phyloP scores from a whole-genome alignment of 2,797 vertebrate genomes.

The Sphaeramia orbicularis region DNA sequence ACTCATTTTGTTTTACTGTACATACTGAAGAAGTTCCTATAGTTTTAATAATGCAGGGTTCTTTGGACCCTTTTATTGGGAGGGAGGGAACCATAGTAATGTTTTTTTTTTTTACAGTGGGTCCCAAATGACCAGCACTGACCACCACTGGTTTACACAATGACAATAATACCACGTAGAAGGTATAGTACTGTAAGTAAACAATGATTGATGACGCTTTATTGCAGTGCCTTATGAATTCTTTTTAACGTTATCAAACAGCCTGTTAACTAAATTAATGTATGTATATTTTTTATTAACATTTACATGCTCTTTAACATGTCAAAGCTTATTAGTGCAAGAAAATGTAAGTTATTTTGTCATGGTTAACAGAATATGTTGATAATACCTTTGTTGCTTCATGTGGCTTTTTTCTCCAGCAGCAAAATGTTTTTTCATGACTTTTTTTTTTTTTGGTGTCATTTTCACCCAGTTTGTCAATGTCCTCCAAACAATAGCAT shows the following conservation, averaged over 20 bases:
- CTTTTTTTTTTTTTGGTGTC: not conserved
- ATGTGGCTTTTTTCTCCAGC: not conserved
- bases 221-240: conserved; percentile 34
- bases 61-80: conserved; percentile 17
- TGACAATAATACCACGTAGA: conserved; percentile 10
- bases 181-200: conserved; percentile 23
- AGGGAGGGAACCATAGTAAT: conserved; percentile 1
- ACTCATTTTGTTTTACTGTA: conserved; percentile 48
- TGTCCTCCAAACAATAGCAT: conserved; percentile 14
- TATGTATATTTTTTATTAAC: conserved; percentile 23
- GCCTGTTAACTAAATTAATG: conserved; percentile 28
- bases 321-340: conserved; percentile 27
- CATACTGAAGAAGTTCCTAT: conserved; percentile 31
- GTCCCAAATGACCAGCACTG: conserved; percentile 32
- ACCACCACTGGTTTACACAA: conserved; percentile 42
- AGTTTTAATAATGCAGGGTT: conserved; percentile 24
- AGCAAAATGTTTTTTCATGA: conserved; percentile 5
- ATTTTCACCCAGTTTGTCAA: no score
- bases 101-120: conserved; percentile 16
- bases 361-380: conserved; percentile 52
- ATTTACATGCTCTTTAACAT: conserved; percentile 17
- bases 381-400: conserved; percentile 28
- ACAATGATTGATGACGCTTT: conserved; percentile 5
- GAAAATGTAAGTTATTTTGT: conserved; percentile 52
- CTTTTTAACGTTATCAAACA: conserved; percentile 30